phyloP scores from a whole-genome alignment of 2,888 invertebrate species.

The Troides helena region DNA sequence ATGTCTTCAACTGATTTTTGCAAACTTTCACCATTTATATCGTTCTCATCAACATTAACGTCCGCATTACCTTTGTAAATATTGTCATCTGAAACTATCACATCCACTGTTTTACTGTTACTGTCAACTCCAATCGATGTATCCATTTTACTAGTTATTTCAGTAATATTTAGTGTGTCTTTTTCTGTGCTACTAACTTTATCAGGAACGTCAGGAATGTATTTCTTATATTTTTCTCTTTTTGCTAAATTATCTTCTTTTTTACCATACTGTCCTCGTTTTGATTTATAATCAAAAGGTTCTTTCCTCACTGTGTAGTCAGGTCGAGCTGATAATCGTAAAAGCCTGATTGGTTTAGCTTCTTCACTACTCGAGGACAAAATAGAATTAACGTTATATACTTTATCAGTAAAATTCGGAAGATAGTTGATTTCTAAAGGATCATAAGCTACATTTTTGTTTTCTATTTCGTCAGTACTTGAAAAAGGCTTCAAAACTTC shows the following conservation, averaged over 20 bases:
- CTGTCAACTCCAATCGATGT: neutral
- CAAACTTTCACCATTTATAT: neutral
- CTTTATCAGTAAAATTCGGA: neutral
- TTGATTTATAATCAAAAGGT: conserved; percentile 27
- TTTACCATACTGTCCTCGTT: conserved; percentile 24
- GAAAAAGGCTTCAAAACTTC: neutral
- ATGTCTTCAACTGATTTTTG: neutral
- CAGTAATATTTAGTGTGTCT: neutral
- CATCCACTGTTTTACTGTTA: neutral
- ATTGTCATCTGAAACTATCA: neutral
- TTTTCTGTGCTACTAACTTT: neutral
- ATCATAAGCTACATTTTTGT: neutral
- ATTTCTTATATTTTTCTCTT: conserved; percentile 5
- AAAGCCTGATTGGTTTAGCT: conserved; percentile 16
- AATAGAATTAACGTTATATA: neutral
- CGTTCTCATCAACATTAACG: neutral
- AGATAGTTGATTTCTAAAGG: neutral
- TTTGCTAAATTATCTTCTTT: conserved; percentile 20
- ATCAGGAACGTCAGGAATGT: neutral
- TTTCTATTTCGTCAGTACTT: neutral
- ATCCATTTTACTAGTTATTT: neutral
- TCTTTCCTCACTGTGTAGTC: conserved; percentile 23
- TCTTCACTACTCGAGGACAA: neutral
- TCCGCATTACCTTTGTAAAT: neutral
- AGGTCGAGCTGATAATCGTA: conserved; percentile 10